These are phyloP conservation scores for Spodoptera frugiperda DNA, from an alignment of 1,140 invertebrate species.

Conservation along the genomic window DNA sequence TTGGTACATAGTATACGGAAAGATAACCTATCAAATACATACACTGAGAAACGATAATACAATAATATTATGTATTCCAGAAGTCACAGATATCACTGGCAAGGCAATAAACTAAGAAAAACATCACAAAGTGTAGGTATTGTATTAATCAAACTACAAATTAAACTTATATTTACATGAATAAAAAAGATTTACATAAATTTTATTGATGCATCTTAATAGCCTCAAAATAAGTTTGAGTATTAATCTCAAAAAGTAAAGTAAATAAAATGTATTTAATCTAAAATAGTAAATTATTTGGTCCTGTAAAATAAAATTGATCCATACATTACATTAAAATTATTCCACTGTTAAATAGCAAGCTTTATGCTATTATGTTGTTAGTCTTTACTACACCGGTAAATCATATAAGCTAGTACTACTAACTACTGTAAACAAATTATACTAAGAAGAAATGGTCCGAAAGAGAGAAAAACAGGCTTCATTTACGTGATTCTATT, in stretches of 20 bases:
- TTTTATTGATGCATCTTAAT: constrained; percentile 33
- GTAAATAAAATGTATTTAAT: constrained; percentile 33
- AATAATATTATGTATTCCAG: constrained; percentile 27
- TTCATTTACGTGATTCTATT: too few species aligned
- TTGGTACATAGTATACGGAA: too few species aligned
- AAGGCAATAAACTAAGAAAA: constrained; percentile 49
- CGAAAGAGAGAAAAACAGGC: too few species aligned
- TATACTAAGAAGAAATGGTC: too few species aligned
- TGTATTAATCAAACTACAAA: constrained; percentile 15
- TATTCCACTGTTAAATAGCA: background rate
- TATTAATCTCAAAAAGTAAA: constrained; percentile 46
- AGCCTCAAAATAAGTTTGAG: constrained; percentile 50
- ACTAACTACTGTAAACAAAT: too few species aligned
- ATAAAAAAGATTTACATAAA: constrained; percentile 34
- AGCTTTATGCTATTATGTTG: too few species aligned
- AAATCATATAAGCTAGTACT: too few species aligned
- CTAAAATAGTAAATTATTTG: constrained; percentile 25
- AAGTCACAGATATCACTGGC: constrained; percentile 58
- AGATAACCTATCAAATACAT: background rate
- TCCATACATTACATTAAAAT: constrained; percentile 1
- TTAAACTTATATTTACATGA: constrained; percentile 44
- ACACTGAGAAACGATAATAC: constrained; percentile 13
- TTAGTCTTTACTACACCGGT: too few species aligned
- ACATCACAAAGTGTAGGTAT: constrained; percentile 22
- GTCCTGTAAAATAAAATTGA: constrained; percentile 28